Percentiles rank a stretch among this genome's conserved stretches.
These are phyloP conservation scores for Ophion ventricosus DNA, from an alignment of 2,888 invertebrate species.

Conservation along the genomic window DNA sequence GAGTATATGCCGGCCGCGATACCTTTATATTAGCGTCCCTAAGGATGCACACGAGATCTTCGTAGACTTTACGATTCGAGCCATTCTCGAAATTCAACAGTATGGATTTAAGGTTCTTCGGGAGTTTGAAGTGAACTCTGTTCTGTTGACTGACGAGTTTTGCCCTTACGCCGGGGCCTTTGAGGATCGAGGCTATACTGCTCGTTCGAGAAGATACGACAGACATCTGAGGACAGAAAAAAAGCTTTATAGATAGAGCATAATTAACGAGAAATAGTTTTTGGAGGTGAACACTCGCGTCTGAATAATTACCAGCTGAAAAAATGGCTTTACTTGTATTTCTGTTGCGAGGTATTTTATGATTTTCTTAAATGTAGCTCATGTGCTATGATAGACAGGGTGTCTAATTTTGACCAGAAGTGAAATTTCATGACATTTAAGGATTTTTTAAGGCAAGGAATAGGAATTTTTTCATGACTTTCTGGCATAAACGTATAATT, in stretches of 20 bases:
- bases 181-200: slow-evolving; percentile 79
- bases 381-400: background rate
- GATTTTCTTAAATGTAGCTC: background rate
- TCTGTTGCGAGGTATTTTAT: background rate
- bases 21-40: slow-evolving; percentile 84
- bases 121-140: slow-evolving; percentile 83
- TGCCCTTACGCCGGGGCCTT: slow-evolving; percentile 75
- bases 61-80: slow-evolving; percentile 83
- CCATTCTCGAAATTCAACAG: slow-evolving; percentile 83
- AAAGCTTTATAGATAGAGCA: background rate
- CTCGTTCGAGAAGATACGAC: slow-evolving; percentile 79
- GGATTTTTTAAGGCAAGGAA: no score
- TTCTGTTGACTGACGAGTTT: slow-evolving; percentile 72
- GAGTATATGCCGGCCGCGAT: slow-evolving; percentile 14
- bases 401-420: no score
- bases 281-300: background rate
- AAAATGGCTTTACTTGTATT: background rate
- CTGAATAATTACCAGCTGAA: background rate
- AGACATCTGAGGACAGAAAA: slow-evolving; percentile 77
- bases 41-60: slow-evolving; percentile 84
- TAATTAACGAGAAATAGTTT: background rate
- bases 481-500: no score
- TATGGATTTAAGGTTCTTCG: slow-evolving; percentile 84
- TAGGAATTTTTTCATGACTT: no score
- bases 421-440: no score